phyloP scores from a whole-genome alignment of 2,113 vertebrate species.

The Pipa parva region DNA sequence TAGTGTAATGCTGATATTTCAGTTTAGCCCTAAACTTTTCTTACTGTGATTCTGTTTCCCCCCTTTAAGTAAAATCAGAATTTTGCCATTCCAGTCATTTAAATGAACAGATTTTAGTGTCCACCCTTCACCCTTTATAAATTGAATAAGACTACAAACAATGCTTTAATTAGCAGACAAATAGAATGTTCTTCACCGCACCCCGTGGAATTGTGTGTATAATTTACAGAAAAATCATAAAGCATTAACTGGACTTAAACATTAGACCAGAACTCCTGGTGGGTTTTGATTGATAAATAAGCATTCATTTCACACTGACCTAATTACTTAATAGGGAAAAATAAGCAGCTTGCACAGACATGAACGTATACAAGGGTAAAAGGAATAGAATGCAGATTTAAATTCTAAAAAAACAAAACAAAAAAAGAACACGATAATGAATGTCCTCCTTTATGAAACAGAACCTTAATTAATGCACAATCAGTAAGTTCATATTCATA shows the following conservation, averaged over 20 bases:
- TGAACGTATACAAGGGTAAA: conserved; percentile 56
- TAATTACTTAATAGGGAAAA: conserved; percentile 60
- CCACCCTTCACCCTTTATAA: background rate
- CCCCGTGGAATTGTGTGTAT: background rate
- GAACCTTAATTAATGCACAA: conserved; percentile 60
- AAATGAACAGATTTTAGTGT: background rate
- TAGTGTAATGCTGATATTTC: too few species aligned
- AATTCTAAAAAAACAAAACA: conserved; percentile 58
- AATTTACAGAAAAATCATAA: conserved; percentile 8
- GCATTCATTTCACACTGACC: conserved; percentile 67
- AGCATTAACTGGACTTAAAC: conserved; percentile 41
- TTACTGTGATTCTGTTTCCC: too few species aligned
- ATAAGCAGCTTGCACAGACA: conserved; percentile 55
- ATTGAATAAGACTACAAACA: background rate
- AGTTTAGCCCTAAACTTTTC: too few species aligned
- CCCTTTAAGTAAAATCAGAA: background rate
- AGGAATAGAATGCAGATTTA: conserved; percentile 58
- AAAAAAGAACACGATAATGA: conserved; percentile 58
- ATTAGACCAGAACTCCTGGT: conserved; percentile 46
- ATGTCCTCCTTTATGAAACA: conserved; percentile 56
- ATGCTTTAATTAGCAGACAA: background rate
- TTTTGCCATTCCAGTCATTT: background rate
- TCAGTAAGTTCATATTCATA: conserved; percentile 54
- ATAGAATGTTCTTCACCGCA: background rate
- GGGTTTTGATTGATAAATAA: conserved; percentile 65